Conservation (phyloP, 1,140 invertebrate genomes). For the Sycobia sp. region DNA sequence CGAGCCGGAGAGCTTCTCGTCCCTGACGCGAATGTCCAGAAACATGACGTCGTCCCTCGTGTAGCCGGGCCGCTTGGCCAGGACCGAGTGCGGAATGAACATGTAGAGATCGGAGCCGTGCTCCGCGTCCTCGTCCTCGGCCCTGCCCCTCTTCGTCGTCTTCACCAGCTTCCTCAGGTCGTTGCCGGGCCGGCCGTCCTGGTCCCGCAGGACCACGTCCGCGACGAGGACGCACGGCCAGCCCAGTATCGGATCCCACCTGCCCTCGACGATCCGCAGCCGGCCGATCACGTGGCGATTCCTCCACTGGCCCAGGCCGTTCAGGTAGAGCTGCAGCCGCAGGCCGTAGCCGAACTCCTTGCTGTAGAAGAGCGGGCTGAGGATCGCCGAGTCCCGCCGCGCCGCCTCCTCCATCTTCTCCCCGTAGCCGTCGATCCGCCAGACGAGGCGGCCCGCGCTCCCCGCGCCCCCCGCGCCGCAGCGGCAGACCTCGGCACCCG, state of each 20-base stretch:
- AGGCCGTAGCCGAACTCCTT: constrained; percentile 74
- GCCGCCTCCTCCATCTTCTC: constrained; percentile 70
- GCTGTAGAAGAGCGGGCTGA: constrained; percentile 70
- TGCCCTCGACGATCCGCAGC: constrained; percentile 68
- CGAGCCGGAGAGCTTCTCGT: constrained; percentile 42
- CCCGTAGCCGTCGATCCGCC: constrained; percentile 70
- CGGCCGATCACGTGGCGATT: constrained; percentile 72
- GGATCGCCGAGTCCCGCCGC: constrained; percentile 63
- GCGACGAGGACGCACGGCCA: constrained; percentile 73
- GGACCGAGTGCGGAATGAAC: constrained; percentile 72
- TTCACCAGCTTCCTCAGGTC: constrained; percentile 62
- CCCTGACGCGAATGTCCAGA: constrained; percentile 66
- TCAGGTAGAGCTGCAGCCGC: constrained; percentile 69
- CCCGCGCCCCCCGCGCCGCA: constrained; percentile 43
- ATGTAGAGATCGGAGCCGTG: constrained; percentile 69
- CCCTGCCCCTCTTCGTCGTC: constrained; percentile 55
- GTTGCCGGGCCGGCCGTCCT: constrained; percentile 59
- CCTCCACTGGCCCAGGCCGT: constrained; percentile 75
- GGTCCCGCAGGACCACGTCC: constrained; percentile 68
- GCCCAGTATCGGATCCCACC: constrained; percentile 71
- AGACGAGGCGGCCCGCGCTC: constrained; percentile 69
- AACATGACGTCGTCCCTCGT: constrained; percentile 70
- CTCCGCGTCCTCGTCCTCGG: constrained; percentile 55
- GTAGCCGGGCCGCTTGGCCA: constrained; percentile 68
- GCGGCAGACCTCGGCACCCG: constrained; percentile 25